Evolutionary conservation across 2,113 vertebrate species (phyloP).

Genomic region (Erinaceus europaeus): DNA sequence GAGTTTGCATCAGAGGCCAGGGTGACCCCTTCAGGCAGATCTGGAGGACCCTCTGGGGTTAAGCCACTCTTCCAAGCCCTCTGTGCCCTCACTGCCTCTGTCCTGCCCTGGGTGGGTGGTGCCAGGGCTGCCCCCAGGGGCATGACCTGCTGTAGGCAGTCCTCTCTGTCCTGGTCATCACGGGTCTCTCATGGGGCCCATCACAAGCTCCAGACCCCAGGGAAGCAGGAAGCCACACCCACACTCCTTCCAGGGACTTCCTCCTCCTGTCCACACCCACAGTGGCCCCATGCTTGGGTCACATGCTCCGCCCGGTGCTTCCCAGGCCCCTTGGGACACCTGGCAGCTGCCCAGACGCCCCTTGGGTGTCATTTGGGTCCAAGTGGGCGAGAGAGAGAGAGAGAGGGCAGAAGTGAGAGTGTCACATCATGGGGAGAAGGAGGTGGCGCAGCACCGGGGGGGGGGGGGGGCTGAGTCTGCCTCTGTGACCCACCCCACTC

Average conservation of each 20-base stretch:
- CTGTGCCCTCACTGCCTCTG: neutral
- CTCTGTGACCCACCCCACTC: neutral
- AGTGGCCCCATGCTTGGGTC: neutral
- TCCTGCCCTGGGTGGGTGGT: neutral
- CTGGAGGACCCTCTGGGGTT: neutral
- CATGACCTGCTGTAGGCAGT: neutral
- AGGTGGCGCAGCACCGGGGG: neutral
- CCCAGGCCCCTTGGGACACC: neutral
- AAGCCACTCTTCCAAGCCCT: neutral
- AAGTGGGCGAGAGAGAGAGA: neutral
- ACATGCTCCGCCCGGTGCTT: neutral
- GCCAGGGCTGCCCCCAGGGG: neutral
- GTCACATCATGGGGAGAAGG: neutral
- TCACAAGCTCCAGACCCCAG: neutral
- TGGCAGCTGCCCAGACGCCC: neutral
- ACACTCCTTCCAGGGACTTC: neutral
- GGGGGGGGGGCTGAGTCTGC: neutral
- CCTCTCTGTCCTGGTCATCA: neutral
- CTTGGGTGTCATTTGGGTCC: neutral
- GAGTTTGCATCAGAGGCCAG: neutral
- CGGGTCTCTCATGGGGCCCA: neutral
- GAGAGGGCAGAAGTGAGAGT: neutral
- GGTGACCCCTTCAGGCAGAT: neutral
- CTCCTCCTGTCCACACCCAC: accelerated
- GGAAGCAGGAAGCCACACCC: neutral